Evolutionary conservation across 1,140 invertebrate genomes (phyloP).

Genomic region (Papilio polytes): DNA sequence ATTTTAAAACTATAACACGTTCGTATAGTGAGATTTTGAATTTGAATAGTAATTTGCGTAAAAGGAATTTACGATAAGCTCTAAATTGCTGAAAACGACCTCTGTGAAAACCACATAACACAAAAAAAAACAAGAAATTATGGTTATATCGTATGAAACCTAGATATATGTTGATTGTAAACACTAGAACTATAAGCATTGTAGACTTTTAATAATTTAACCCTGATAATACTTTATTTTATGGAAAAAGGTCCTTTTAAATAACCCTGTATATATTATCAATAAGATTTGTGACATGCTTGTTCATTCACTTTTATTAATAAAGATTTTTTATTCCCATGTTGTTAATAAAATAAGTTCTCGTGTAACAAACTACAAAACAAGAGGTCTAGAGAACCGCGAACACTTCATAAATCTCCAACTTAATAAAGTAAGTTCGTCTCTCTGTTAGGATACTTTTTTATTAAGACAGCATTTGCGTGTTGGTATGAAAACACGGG

Average conservation of each 20-base stretch:
- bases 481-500: constrained; percentile 62
- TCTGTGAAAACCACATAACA: background rate
- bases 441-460: constrained; percentile 31
- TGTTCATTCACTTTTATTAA: background rate
- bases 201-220: no score
- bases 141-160: background rate
- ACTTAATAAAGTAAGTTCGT: constrained; percentile 39
- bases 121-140: background rate
- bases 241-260: no score
- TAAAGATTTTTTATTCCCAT: background rate
- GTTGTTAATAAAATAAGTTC: constrained; percentile 24
- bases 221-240: no score
- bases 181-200: no score
- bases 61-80: background rate
- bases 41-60: constrained; percentile 7
- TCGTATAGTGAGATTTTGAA: background rate
- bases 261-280: no score
- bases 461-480: constrained; percentile 60
- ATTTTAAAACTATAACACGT: background rate
- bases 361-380: background rate
- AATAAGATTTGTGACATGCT: background rate
- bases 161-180: background rate
- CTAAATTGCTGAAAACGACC: background rate
- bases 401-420: constrained; percentile 37
- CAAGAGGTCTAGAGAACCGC: constrained; percentile 16